phyloP scores from a whole-genome alignment of 1,140 invertebrate genomes.

The Leptopilina boulardi region DNA sequence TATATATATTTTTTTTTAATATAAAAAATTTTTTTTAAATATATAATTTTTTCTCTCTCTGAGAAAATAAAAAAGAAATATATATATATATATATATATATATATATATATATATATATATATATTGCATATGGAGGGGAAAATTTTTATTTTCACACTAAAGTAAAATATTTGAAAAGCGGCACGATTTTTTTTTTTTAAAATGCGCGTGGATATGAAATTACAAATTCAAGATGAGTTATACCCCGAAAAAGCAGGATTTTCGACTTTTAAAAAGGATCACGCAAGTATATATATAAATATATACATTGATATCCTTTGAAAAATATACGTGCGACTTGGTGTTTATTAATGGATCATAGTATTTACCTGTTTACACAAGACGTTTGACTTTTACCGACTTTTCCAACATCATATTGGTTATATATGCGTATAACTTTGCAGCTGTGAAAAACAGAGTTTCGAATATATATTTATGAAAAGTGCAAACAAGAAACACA shows the following conservation, averaged over 20 bases:
- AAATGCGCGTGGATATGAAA: no score
- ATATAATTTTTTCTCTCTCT: no score
- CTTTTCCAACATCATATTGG: background rate
- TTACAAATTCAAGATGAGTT: background rate
- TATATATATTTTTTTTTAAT: no score
- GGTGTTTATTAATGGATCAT: slow-evolving; percentile 42
- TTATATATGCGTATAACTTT: background rate
- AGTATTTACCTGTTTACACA: slow-evolving; percentile 37
- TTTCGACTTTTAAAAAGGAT: slow-evolving; percentile 36
- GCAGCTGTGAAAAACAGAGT: slow-evolving; percentile 28
- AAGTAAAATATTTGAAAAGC: background rate
- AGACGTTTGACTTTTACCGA: slow-evolving; percentile 39
- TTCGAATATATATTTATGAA: background rate
- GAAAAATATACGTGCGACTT: slow-evolving; percentile 35
- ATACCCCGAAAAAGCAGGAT: slow-evolving; percentile 42
- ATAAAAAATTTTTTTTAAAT: no score
- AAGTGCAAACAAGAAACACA: slow-evolving; percentile 5
- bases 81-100: no score
- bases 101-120: no score
- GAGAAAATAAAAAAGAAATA: no score
- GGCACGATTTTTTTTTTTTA: background rate
- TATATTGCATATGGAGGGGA: no score
- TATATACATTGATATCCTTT: slow-evolving; percentile 19
- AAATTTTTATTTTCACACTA: background rate
- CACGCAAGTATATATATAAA: background rate